These are phyloP conservation scores for Noctilio leporinus DNA, from an alignment of 2,113 vertebrate genomes.

Conservation along the genomic window DNA sequence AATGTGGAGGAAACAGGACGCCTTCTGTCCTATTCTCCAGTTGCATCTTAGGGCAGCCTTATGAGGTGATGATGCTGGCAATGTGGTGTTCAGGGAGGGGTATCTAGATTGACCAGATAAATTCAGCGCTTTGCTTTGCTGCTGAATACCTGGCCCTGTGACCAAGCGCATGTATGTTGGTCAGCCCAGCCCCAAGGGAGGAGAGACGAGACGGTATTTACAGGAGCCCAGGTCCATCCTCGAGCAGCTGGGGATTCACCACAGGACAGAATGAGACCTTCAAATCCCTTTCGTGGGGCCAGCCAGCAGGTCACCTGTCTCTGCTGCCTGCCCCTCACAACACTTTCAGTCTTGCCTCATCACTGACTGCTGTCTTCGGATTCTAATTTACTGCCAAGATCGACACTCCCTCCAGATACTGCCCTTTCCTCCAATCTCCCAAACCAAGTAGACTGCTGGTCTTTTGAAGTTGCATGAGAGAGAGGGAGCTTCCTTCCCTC, in stretches of 20 bases:
- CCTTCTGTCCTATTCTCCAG: not conserved
- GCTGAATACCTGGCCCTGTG: not conserved
- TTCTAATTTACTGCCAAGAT: conserved; percentile 63
- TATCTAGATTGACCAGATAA: not conserved
- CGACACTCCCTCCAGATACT: conserved; percentile 50
- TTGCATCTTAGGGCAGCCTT: not conserved
- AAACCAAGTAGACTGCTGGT: conserved; percentile 61
- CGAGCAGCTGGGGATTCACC: not conserved
- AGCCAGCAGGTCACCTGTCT: not conserved
- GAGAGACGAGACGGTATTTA: not conserved
- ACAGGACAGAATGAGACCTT: not conserved
- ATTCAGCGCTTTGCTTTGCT: not conserved
- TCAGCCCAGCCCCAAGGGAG: not conserved
- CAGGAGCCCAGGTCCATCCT: not conserved
- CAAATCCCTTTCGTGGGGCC: not conserved
- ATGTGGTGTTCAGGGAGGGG: not conserved
- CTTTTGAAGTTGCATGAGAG: conserved; percentile 68
- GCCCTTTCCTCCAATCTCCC: conserved; percentile 13
- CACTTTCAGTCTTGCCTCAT: not conserved
- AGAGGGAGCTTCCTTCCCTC: conserved; percentile 41
- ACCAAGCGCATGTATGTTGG: not conserved
- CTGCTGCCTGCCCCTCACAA: not conserved
- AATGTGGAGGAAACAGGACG: not conserved
- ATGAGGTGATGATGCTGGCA: not conserved
- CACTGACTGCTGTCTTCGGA: not conserved